A percentile compares a stretch with the other conserved stretches of the same genome.
These are phyloP conservation scores for Gallirallus australis DNA, from an alignment of 2,797 vertebrate genomes.

Conservation along the genomic window DNA sequence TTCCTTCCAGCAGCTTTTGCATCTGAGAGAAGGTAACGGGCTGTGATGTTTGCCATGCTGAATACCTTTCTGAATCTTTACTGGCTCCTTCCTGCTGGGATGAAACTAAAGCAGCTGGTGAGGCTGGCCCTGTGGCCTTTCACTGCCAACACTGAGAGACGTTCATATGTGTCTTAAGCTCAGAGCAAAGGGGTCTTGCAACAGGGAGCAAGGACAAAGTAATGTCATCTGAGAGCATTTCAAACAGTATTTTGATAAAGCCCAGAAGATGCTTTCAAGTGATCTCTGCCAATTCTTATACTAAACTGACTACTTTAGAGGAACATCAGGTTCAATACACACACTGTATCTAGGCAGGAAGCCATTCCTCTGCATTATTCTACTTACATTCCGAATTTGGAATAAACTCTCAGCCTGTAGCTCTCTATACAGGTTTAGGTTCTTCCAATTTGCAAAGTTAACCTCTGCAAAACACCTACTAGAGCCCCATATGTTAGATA, in stretches of 20 bases:
- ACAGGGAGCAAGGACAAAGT: not conserved
- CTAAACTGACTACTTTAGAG: not conserved
- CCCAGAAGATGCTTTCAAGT: not conserved
- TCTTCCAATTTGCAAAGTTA: not conserved
- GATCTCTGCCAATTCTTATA: not conserved
- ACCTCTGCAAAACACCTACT: not conserved
- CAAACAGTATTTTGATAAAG: not conserved
- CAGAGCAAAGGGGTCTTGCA: not conserved
- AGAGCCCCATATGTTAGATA: not conserved
- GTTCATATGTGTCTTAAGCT: not conserved
- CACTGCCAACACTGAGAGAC: not conserved
- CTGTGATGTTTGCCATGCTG: fast-evolving
- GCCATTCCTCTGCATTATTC: not conserved
- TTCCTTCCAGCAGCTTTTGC: not conserved
- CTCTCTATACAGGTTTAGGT: not conserved
- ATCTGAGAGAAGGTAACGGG: not conserved
- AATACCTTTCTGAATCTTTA: not conserved
- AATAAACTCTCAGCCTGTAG: not conserved
- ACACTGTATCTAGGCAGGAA: not conserved
- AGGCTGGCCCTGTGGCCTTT: not conserved
- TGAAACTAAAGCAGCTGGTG: not conserved
- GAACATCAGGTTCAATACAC: not conserved
- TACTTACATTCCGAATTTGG: not conserved
- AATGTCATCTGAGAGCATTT: not conserved
- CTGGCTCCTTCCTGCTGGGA: not conserved